Conservation (phyloP, 2,888 invertebrate species). For the Andrena fulva region DNA sequence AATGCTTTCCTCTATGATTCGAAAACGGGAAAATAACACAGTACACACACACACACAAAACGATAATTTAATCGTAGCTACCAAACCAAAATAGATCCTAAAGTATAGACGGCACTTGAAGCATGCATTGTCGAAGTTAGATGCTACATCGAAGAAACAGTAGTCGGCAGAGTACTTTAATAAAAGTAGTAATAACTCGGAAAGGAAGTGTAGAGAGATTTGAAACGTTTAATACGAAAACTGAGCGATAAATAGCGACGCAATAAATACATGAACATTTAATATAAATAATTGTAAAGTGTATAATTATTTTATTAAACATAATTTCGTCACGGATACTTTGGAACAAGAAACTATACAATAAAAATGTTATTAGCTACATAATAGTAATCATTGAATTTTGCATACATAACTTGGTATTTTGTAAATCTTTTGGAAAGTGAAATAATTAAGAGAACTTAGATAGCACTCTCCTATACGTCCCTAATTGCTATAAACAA, state of each 20-base stretch:
- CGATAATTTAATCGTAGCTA: constrained; percentile 29
- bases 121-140: constrained; percentile 45
- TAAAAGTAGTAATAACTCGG: background rate
- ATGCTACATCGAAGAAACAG: constrained; percentile 29
- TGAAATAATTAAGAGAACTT: constrained; percentile 1
- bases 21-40: constrained; percentile 13
- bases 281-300: constrained; percentile 10
- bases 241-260: background rate
- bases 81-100: constrained; percentile 22
- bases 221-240: constrained; percentile 11
- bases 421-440: background rate
- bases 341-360: no score
- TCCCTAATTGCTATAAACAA: constrained; percentile 41
- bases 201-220: background rate
- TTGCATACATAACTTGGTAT: constrained; percentile 1
- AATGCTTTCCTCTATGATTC: constrained; percentile 29
- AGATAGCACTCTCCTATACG: constrained; percentile 19
- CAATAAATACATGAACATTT: constrained; percentile 5
- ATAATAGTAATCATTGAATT: background rate
- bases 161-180: constrained; percentile 25
- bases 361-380: background rate
- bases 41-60: constrained; percentile 14
- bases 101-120: constrained; percentile 23
- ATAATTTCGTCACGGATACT: no score
- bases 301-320: constrained; percentile 1